Conservation (phyloP, 1,140 invertebrate species). For the Periplaneta americana region DNA sequence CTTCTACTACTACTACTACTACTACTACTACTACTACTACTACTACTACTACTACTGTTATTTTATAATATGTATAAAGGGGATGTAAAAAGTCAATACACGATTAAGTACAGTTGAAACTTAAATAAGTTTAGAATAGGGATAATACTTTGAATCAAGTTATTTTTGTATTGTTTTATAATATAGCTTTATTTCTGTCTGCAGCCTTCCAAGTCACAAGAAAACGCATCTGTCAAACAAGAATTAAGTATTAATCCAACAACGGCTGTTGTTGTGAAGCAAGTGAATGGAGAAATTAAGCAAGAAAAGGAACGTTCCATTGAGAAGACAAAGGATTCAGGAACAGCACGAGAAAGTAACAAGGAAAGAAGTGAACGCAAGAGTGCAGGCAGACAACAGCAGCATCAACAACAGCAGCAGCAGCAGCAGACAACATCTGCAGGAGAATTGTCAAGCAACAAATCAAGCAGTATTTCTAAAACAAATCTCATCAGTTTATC, state of each 20-base stretch:
- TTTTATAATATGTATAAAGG: no score
- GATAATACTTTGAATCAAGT: no score
- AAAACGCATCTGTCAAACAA: not conserved
- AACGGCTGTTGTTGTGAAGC: conserved; percentile 1
- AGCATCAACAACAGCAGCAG: not conserved
- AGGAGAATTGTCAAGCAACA: not conserved
- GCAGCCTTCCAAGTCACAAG: conserved; percentile 10
- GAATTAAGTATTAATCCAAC: not conserved
- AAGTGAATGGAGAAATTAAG: conserved; percentile 19
- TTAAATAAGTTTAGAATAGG: no score
- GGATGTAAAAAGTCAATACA: no score
- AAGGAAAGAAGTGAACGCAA: conserved; percentile 13
- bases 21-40: no score
- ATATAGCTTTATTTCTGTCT: no score
- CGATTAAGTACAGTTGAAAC: no score
- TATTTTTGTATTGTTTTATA: no score
- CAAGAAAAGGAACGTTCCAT: not conserved
- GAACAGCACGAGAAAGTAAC: conserved; percentile 1
- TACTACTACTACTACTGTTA: no score
- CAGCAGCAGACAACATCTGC: not conserved
- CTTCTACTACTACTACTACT: no score
- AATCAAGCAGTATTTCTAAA: conserved; percentile 1
- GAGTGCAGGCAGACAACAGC: conserved; percentile 8
- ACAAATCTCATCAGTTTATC: not conserved
- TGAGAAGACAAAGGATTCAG: conserved; percentile 5